A percentile compares a stretch with the other conserved stretches of the same genome.
These are phyloP conservation scores for Steinernema carpocapsae DNA, from an alignment of 2,888 invertebrate species.

Conservation along the genomic window DNA sequence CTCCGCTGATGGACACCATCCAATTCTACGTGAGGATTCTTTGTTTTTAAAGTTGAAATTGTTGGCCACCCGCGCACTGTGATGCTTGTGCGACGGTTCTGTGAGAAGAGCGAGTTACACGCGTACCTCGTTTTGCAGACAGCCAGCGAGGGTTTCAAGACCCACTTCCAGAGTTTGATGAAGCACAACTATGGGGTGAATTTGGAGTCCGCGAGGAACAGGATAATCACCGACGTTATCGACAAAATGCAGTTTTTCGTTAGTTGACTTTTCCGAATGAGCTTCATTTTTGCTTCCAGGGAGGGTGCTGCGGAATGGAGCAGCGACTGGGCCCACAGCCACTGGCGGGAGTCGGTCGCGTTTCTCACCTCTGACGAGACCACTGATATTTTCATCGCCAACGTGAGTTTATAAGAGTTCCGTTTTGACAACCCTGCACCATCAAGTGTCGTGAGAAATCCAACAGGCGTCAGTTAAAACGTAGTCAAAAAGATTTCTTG, in stretches of 20 bases:
- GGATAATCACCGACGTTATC: conserved; percentile 51
- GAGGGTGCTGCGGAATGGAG: conserved; percentile 38
- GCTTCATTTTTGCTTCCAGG: conserved; percentile 29
- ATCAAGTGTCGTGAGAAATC: too few species aligned
- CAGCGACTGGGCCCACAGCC: conserved; percentile 37
- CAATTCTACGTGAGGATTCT: conserved; percentile 67
- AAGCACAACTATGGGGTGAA: conserved; percentile 56
- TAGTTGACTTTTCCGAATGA: conserved; percentile 31
- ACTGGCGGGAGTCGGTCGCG: conserved; percentile 36
- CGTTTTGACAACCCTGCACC: too few species aligned
- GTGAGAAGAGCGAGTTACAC: not conserved
- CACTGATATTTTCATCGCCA: not conserved
- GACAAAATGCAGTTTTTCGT: conserved; percentile 62
- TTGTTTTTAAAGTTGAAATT: not conserved
- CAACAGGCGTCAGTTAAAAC: too few species aligned
- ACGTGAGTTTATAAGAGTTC: too few species aligned
- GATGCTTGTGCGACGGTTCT: not conserved
- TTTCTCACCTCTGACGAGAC: not conserved
- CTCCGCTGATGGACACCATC: conserved; percentile 66
- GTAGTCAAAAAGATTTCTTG: too few species aligned
- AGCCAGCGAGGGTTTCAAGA: conserved; percentile 1
- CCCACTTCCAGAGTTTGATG: conserved; percentile 46
- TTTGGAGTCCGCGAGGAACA: conserved; percentile 47
- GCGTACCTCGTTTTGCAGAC: conserved; percentile 16
- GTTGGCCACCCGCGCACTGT: conserved; percentile 5